Percentiles rank a stretch among this genome's conserved stretches.
Evolutionary conservation across 1,140 invertebrate genomes (phyloP).

Genomic region (Zaprionus ornatus): DNA sequence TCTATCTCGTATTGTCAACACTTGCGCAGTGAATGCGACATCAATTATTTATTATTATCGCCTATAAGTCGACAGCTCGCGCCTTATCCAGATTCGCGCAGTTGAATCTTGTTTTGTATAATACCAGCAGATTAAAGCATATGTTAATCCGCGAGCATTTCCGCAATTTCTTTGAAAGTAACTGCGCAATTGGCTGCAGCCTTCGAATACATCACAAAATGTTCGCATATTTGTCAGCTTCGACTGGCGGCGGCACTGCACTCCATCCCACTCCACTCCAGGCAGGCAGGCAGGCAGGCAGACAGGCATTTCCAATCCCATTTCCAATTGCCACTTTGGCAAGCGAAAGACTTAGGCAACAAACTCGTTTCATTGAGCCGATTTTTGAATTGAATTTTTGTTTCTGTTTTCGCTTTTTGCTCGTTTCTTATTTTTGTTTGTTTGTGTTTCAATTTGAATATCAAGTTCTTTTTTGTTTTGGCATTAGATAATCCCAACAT

Average conservation of each 20-base stretch:
- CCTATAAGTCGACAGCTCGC: background rate
- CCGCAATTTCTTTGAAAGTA: slow-evolving; percentile 12
- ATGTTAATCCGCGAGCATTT: slow-evolving; percentile 13
- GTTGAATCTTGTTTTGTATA: background rate
- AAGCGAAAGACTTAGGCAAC: slow-evolving; percentile 71
- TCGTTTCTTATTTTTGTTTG: background rate
- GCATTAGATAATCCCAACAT: slow-evolving; percentile 36
- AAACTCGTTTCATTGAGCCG: slow-evolving; percentile 46
- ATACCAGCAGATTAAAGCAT: slow-evolving; percentile 1
- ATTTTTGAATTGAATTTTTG: slow-evolving; percentile 35
- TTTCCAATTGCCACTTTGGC: slow-evolving; percentile 41
- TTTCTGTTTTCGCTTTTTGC: background rate
- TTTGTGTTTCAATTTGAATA: slow-evolving; percentile 55
- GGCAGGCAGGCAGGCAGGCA: background rate
- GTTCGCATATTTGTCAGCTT: slow-evolving; percentile 9
- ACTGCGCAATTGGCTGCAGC: slow-evolving; percentile 19
- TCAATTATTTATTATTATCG: slow-evolving; percentile 5
- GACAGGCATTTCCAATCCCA: slow-evolving; percentile 29
- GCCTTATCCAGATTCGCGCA: background rate
- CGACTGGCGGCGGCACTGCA: background rate
- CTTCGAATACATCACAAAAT: slow-evolving; percentile 19
- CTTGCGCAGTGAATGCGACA: too few species aligned
- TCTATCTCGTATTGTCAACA: background rate
- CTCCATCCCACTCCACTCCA: too few species aligned
- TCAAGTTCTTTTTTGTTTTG: slow-evolving; percentile 67